These are phyloP conservation scores for Tipula helvola DNA, from an alignment of 2,888 invertebrate species.

Conservation along the genomic window DNA sequence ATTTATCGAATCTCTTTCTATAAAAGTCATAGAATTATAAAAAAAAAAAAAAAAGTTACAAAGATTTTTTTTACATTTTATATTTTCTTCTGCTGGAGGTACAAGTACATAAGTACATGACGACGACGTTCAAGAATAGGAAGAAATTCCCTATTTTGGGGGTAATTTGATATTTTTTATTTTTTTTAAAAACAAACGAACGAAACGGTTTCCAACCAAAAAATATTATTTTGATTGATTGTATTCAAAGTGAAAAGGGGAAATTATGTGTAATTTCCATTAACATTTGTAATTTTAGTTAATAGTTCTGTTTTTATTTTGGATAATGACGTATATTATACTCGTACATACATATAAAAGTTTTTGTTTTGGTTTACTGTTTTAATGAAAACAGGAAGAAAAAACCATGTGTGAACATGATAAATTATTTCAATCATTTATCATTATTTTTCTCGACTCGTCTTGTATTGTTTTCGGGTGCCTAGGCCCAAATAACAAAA, in stretches of 20 bases:
- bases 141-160: neutral
- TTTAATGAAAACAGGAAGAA: neutral
- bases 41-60: too few species aligned
- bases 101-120: too few species aligned
- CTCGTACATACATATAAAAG: neutral
- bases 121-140: neutral
- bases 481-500: neutral
- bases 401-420: conserved; percentile 4
- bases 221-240: neutral
- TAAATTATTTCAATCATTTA: neutral
- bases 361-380: neutral
- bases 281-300: neutral
- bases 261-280: neutral
- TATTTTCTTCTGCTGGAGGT: too few species aligned
- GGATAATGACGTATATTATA: neutral
- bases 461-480: neutral
- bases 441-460: neutral
- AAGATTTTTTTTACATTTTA: too few species aligned
- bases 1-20: neutral
- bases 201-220: neutral
- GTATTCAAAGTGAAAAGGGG: neutral
- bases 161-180: neutral
- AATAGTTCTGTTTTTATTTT: neutral
- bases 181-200: neutral
- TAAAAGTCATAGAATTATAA: neutral